These are phyloP conservation scores for Nebria brevicollis DNA, from an alignment of 2,888 invertebrate genomes.

Conservation along the genomic window DNA sequence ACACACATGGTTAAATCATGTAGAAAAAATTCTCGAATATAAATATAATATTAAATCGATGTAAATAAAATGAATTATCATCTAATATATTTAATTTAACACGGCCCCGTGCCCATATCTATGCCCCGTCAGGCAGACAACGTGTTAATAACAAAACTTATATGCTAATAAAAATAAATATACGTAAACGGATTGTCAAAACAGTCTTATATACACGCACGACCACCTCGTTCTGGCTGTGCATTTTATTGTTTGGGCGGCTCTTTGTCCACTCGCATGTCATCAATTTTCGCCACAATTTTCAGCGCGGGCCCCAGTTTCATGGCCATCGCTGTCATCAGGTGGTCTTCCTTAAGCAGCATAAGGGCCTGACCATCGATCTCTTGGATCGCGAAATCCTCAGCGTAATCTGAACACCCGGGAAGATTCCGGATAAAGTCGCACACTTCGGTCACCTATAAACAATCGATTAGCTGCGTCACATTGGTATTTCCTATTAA, in stretches of 20 bases:
- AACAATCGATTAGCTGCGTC: conserved; percentile 42
- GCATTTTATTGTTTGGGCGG: conserved; percentile 56
- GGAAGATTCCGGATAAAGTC: conserved; percentile 90
- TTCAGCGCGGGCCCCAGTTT: conserved; percentile 96
- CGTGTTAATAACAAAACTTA: neutral
- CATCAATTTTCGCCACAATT: conserved; percentile 91
- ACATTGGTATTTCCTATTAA: conserved; percentile 30
- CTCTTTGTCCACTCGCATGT: conserved; percentile 75
- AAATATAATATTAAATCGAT: neutral
- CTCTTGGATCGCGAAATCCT: conserved; percentile 94
- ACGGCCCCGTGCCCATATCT: neutral
- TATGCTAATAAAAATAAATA: neutral
- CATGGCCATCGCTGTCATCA: conserved; percentile 94
- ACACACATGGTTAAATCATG: neutral
- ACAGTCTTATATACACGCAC: conserved; percentile 27
- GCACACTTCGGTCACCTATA: conserved; percentile 84
- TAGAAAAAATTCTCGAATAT: neutral
- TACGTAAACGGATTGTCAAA: neutral
- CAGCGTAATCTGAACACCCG: conserved; percentile 92
- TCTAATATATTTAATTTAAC: neutral
- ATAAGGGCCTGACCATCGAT: conserved; percentile 96
- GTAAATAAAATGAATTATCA: neutral
- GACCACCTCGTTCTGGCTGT: neutral
- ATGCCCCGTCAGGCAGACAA: neutral
- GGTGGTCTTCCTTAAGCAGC: conserved; percentile 91